Evolutionary conservation across 2,888 invertebrate genomes (phyloP).

Genomic region (Morpho achilles): DNA sequence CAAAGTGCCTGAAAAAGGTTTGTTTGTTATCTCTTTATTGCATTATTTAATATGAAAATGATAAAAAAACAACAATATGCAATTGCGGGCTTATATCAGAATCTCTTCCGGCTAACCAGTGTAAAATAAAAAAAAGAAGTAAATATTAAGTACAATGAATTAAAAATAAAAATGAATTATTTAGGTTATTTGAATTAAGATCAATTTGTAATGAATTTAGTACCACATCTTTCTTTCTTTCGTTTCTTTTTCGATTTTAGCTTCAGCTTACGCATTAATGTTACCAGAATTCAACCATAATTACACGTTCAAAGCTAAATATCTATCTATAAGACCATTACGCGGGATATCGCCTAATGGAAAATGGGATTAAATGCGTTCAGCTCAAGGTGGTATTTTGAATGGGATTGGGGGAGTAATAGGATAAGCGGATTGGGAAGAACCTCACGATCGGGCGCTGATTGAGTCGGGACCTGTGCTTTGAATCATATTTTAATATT

Average conservation of each 20-base stretch:
- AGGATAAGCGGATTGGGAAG: conserved; percentile 72
- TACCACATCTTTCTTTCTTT: no score
- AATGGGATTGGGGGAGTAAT: conserved; percentile 33
- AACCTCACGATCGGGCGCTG: conserved; percentile 73
- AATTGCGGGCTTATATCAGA: no score
- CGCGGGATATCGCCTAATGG: conserved; percentile 12
- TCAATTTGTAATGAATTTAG: no score
- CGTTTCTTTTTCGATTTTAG: not conserved
- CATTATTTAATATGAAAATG: no score
- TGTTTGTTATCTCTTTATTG: no score
- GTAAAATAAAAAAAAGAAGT: no score
- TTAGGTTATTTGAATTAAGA: no score
- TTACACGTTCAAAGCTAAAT: conserved; percentile 72
- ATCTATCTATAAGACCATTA: conserved; percentile 46
- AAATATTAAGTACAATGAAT: no score
- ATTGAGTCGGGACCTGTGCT: conserved; percentile 54
- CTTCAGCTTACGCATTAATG: conserved; percentile 57
- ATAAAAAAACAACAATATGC: no score
- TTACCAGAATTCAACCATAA: conserved; percentile 65
- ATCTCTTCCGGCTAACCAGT: no score
- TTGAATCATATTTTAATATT: conserved; percentile 72
- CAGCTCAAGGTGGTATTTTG: conserved; percentile 40
- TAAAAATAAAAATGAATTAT: no score
- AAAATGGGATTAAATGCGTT: conserved; percentile 37
- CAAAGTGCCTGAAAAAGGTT: no score